Base-by-base conservation (phyloP, 2,113 vertebrate genomes). In the Corydoras sp. region DNA sequence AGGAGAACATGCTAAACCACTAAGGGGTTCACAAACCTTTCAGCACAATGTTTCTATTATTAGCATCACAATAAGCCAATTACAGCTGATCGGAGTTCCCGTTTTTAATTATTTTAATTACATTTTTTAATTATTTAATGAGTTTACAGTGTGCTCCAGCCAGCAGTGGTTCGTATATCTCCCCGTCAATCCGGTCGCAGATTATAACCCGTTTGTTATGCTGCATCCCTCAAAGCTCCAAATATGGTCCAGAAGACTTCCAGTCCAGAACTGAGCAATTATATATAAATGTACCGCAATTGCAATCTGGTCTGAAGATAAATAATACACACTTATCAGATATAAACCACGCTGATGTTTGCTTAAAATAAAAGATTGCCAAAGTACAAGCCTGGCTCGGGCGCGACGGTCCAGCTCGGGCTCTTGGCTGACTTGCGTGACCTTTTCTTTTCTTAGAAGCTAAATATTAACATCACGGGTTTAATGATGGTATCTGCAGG, bases 391-490 rank as follows among this genome's bases (percentile, higher is more conserved):
- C 54, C 48, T 1, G 12, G 31, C n/a, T 58, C 51, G 6, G 13
- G 49, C 13, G 58, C 48, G 5, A 50, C 58, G 9, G 18, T 58
- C n/a, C 55, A 58, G 58, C 58, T n/a, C 29, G 14, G 55, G 15
- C 51, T 58, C 18, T 13, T 15, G 5, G 55, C n/a, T 30, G 18
- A 13, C 58, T 76, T 65, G 60, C 32, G 43, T 77, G 73, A 79
- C 63, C 76, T 80, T 75, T 79, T 31, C 72, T 69, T 82, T 85
- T 71, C 68, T 69, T 50, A 18, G 50, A 48, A 73, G 64, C 56
- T 50, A 79, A 79, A 79, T 76, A 67, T 86, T 77, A 80, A 77
- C 78, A 79, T 56, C 51, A 65, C 10, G 50, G 18, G 72, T 72
- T 68, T 53, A 18, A 15, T 65, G 15, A 2, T 59, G 62, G 61